phyloP scores from a whole-genome alignment of 2,888 invertebrate species.

The Drosophila dives region DNA sequence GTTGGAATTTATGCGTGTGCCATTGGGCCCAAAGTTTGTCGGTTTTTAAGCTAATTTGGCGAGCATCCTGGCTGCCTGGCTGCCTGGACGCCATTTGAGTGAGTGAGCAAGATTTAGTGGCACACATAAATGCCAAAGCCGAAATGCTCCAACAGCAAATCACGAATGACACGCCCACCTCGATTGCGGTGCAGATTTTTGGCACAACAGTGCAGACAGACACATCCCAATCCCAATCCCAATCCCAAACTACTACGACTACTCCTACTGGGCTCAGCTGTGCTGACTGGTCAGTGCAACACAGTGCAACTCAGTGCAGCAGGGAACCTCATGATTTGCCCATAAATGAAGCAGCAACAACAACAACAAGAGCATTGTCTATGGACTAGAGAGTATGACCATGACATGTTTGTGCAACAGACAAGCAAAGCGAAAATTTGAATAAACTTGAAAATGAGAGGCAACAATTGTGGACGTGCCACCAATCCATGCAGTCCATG shows the following conservation, averaged over 20 bases:
- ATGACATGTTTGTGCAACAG: slow-evolving; percentile 62
- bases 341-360: slow-evolving; percentile 76
- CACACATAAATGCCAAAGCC: slow-evolving; percentile 80
- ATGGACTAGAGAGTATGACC: slow-evolving; percentile 21
- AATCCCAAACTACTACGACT: neutral
- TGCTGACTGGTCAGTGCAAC: slow-evolving; percentile 53
- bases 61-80: slow-evolving; percentile 54
- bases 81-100: slow-evolving; percentile 57
- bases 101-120: slow-evolving; percentile 80
- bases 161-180: slow-evolving; percentile 77
- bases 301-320: slow-evolving; percentile 55
- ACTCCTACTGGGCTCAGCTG: slow-evolving; percentile 9
- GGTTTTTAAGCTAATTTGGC: slow-evolving; percentile 80
- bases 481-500: neutral
- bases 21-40: slow-evolving; percentile 71
- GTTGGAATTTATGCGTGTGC: slow-evolving; percentile 68
- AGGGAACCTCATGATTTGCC: slow-evolving; percentile 83
- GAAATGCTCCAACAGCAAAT: slow-evolving; percentile 79
- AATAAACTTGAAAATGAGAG: slow-evolving; percentile 42
- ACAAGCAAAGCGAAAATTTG: slow-evolving; percentile 47
- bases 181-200: slow-evolving; percentile 44
- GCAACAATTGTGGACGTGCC: slow-evolving; percentile 8
- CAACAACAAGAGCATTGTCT: slow-evolving; percentile 41
- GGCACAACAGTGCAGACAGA: slow-evolving; percentile 56
- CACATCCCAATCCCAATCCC: neutral